Conservation (phyloP, 1,140 invertebrate species). For the Zaprionus inermis region DNA sequence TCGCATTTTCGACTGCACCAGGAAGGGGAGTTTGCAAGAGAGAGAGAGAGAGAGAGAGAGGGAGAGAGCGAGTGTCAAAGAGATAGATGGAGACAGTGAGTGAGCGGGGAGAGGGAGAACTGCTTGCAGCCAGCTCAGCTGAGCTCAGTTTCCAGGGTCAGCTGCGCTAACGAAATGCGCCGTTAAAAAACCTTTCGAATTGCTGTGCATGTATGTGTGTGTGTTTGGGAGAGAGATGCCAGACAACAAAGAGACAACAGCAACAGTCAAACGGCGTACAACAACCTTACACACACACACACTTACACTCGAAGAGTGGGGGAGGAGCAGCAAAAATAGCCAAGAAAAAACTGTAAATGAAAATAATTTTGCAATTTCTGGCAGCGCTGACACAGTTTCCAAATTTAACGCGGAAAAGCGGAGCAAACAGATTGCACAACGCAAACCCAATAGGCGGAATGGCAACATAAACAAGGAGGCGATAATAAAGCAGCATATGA, state of each 20-base stretch:
- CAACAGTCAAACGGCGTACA: constrained; percentile 17
- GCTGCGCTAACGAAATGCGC: constrained; percentile 29
- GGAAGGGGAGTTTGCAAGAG: constrained; percentile 2
- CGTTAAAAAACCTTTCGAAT: constrained; percentile 46
- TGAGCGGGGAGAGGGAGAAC: neutral
- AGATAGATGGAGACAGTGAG: neutral
- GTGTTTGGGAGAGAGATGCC: constrained; percentile 9
- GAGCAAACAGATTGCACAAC: constrained; percentile 51
- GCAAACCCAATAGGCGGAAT: constrained; percentile 37
- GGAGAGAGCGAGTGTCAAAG: neutral
- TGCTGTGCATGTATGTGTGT: constrained; percentile 21
- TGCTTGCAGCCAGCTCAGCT: constrained; percentile 12
- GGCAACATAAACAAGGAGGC: constrained; percentile 66
- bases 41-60: neutral
- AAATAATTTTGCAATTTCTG: constrained; percentile 25
- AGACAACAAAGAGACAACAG: constrained; percentile 47
- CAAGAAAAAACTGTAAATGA: constrained; percentile 6
- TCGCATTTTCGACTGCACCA: constrained; percentile 33
- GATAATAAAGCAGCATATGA: constrained; percentile 67
- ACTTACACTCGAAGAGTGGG: neutral
- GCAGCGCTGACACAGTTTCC: constrained; percentile 65
- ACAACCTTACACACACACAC: constrained; percentile 22
- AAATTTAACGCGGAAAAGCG: constrained; percentile 65
- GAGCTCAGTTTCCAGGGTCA: constrained; percentile 31
- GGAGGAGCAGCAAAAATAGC: neutral